Evolutionary conservation across 2,113 vertebrate species (phyloP), one percentile per base, ranked within the genome.

Genomic region (Gavialis gangeticus): DNA sequence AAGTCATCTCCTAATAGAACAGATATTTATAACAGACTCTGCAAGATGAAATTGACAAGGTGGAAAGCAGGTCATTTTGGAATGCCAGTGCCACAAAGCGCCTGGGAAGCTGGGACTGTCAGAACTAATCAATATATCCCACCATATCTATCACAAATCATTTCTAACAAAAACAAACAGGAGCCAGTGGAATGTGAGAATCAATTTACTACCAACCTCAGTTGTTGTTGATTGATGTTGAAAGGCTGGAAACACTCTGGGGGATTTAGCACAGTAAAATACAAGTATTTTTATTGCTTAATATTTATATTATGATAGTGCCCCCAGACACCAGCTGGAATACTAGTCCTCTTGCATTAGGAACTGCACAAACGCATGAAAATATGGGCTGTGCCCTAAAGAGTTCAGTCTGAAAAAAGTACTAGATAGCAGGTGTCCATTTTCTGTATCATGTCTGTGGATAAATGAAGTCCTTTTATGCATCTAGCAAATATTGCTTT

Each of bases 121-220:
- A 95, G 85, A 89, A 95, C 92, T 87, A 94, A 97, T 97, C 97
- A 96, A 95, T 97, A 96, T 94, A 93, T 95, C 97, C 85, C 94
- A 95, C 90, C 46, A 28, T 96, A 96, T 96, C 91, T 91, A 95
- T 95, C 95, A 94, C 93, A 97, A 96, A 94, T 95, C 5, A 96
- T 94, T 95, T 91, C 91, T 96, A 97, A 96, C 93, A 95, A 94
- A 92, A 92, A 69, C 55, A 73, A 73, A 73, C 85, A 8, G 10
- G 85, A 94, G 92, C 82, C 85, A 75, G 79, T 85, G 89, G 91
- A 95, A 96, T 90, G 90, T 71, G 87, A 93, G 93, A 95, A 95
- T 96, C 94, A 94, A 84, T 94, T 96, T 96, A 95, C 88, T 90
- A 88, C 87, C 66, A 92, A 87, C 88, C 84, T 91, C 80, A 6